A percentile compares a stretch with the other conserved stretches of the same genome.
Conservation (phyloP, 1,140 invertebrate genomes). For the Alviniconcha marisindica region DNA sequence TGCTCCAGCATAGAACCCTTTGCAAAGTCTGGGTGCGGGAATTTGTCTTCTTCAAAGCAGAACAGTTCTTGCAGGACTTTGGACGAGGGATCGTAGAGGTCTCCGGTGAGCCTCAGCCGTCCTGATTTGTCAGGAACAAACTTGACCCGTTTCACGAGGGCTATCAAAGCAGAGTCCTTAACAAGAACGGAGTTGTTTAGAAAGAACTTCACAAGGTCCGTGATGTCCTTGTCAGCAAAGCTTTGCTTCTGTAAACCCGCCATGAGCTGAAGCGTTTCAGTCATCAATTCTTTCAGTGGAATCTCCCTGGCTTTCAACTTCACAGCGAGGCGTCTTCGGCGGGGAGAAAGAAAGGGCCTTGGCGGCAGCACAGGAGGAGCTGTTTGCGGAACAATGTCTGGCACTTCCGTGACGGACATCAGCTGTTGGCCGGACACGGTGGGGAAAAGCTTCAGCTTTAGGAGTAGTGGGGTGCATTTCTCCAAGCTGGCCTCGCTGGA, state of each 20-base stretch:
- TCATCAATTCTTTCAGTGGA: too few species aligned
- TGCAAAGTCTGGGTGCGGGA: slow-evolving; percentile 35
- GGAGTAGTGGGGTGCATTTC: too few species aligned
- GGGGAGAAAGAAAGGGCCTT: too few species aligned
- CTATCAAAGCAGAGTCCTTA: background rate
- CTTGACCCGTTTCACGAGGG: background rate
- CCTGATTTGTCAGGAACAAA: slow-evolving; percentile 28
- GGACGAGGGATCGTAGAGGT: slow-evolving; percentile 37
- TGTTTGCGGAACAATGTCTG: too few species aligned
- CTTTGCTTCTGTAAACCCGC: background rate
- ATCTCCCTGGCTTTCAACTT: too few species aligned
- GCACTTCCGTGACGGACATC: too few species aligned
- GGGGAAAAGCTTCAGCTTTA: too few species aligned
- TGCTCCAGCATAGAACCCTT: background rate
- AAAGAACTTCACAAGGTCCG: slow-evolving; percentile 36
- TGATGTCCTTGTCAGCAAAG: slow-evolving; percentile 3
- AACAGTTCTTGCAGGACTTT: slow-evolving; percentile 33
- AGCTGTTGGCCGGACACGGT: too few species aligned
- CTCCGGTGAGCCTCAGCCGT: background rate
- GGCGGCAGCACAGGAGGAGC: too few species aligned
- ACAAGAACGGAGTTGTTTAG: background rate
- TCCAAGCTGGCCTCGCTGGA: too few species aligned
- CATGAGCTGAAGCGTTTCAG: too few species aligned
- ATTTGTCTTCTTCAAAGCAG: slow-evolving; percentile 35
- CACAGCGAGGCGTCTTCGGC: too few species aligned